phyloP scores from a whole-genome alignment of 2,888 invertebrate genomes.

The Micropterix aruncella region DNA sequence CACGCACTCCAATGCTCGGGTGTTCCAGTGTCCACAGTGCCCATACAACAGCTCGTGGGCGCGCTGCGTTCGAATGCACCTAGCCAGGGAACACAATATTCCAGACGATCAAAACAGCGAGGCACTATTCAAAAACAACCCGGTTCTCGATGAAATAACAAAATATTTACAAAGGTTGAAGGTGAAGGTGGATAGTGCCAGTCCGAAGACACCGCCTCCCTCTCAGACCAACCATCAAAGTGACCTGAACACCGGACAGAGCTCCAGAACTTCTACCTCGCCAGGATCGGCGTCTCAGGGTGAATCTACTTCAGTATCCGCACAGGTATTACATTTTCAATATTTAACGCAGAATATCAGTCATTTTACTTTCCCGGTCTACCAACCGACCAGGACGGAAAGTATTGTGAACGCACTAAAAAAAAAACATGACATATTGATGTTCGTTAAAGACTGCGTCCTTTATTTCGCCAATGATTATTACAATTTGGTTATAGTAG shows the following conservation, averaged over 20 bases:
- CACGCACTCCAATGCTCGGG: conserved; percentile 52
- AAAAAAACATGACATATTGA: too few species aligned
- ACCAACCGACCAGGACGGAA: too few species aligned
- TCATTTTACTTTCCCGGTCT: too few species aligned
- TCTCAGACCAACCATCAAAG: background rate
- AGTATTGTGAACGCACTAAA: too few species aligned
- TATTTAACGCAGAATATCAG: too few species aligned
- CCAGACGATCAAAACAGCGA: conserved; percentile 47
- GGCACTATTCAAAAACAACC: conserved; percentile 53
- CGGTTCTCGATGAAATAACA: conserved; percentile 59
- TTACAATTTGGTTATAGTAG: too few species aligned
- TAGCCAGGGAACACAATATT: conserved; percentile 57
- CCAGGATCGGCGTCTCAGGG: conserved; percentile 10
- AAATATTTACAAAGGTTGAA: conserved; percentile 55
- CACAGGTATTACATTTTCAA: too few species aligned
- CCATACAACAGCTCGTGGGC: conserved; percentile 66
- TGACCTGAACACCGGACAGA: conserved; percentile 11
- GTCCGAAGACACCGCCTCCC: conserved; percentile 11
- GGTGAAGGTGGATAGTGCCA: conserved; percentile 39
- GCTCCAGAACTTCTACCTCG: conserved; percentile 10
- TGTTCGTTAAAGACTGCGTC: too few species aligned
- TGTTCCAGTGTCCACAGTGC: conserved; percentile 50
- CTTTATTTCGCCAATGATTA: too few species aligned
- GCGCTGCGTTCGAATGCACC: conserved; percentile 57
- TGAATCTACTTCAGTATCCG: conserved; percentile 5